These are phyloP conservation scores for Pseudomyrmex concolor DNA, from an alignment of 1,140 invertebrate species.

Conservation along the genomic window DNA sequence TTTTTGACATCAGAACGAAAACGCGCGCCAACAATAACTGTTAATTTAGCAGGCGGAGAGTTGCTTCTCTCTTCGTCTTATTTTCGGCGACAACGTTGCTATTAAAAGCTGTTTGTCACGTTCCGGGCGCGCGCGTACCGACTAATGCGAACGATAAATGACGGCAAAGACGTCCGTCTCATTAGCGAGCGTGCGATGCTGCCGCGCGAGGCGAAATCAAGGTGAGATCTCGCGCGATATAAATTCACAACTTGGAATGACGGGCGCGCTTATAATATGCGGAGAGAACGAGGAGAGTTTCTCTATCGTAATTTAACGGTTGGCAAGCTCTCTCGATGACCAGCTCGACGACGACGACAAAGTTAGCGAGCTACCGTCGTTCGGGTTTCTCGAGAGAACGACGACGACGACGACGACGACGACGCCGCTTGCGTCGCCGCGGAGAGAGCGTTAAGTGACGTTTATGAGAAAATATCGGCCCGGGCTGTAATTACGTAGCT, in stretches of 20 bases:
- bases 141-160: slow-evolving; percentile 33
- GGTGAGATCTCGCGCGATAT: slow-evolving; percentile 26
- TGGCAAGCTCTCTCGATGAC: slow-evolving; percentile 27
- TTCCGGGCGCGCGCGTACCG: background rate
- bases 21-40: background rate
- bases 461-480: slow-evolving; percentile 79
- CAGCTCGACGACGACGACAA: slow-evolving; percentile 12
- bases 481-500: slow-evolving; percentile 76
- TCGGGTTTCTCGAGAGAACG: slow-evolving; percentile 29
- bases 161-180: slow-evolving; percentile 4
- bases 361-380: slow-evolving; percentile 1
- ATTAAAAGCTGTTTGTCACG: slow-evolving; percentile 38
- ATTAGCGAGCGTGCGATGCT: background rate
- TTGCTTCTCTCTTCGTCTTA: slow-evolving; percentile 15
- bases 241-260: slow-evolving; percentile 44
- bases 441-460: slow-evolving; percentile 71
- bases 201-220: background rate
- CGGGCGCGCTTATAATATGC: background rate
- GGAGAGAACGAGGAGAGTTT: slow-evolving; percentile 27
- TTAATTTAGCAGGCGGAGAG: background rate
- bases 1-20: background rate
- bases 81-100: background rate
- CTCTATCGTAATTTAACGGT: slow-evolving; percentile 26
- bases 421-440: slow-evolving; percentile 46
- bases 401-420: slow-evolving; percentile 49